These are phyloP conservation scores for Ormyrus rosae DNA, from an alignment of 2,888 invertebrate species.

Conservation along the genomic window DNA sequence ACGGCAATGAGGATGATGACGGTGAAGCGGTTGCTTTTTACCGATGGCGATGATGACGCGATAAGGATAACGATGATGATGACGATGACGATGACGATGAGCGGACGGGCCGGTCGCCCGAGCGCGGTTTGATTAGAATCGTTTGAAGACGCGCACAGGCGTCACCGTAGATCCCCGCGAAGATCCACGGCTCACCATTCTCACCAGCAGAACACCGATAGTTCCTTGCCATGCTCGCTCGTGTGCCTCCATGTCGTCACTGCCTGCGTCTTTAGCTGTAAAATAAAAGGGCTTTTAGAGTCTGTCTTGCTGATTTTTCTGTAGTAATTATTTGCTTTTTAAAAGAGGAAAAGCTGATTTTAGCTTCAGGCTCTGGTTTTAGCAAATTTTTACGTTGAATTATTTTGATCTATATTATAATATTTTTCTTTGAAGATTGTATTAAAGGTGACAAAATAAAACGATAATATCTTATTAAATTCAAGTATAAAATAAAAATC, in stretches of 20 bases:
- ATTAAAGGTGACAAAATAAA: too few relatives aligned
- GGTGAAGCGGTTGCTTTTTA: not conserved
- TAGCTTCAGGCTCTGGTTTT: too few relatives aligned
- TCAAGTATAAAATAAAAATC: too few relatives aligned
- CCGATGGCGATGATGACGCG: slow-evolving; percentile 13
- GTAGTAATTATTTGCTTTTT: too few relatives aligned
- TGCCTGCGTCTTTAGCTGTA: slow-evolving; percentile 85
- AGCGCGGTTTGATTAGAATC: slow-evolving; percentile 34
- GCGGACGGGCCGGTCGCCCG: slow-evolving; percentile 9
- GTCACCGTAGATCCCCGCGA: slow-evolving; percentile 64
- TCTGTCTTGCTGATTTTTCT: too few relatives aligned
- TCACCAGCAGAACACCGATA: slow-evolving; percentile 91
- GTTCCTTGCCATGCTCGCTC: slow-evolving; percentile 84
- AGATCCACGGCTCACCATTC: slow-evolving; percentile 69
- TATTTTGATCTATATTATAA: too few relatives aligned
- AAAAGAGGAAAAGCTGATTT: too few relatives aligned
- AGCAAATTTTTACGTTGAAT: too few relatives aligned
- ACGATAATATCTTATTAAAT: too few relatives aligned
- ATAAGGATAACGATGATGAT: not conserved
- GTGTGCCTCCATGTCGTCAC: slow-evolving; percentile 86
- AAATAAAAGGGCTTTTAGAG: slow-evolving; percentile 58
- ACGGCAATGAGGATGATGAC: slow-evolving; percentile 5
- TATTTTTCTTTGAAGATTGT: too few relatives aligned
- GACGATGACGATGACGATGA: slow-evolving; percentile 27
- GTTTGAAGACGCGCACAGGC: slow-evolving; percentile 42